Conservation (phyloP, 2,113 vertebrate genomes). For the Octodon degus region DNA sequence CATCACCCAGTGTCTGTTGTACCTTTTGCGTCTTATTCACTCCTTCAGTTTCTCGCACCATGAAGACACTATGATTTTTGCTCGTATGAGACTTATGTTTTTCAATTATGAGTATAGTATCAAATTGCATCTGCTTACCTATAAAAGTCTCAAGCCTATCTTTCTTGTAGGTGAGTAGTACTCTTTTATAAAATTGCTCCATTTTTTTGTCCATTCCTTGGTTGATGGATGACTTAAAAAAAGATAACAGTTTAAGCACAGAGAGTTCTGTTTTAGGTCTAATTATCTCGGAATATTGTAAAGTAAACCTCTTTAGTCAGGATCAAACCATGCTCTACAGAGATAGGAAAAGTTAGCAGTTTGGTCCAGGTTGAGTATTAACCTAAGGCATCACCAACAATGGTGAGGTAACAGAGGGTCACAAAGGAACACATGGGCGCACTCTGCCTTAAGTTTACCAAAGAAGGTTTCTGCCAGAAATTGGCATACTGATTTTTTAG, state of each 20-base stretch:
- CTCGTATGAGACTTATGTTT: too few relatives aligned
- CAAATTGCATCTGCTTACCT: too few relatives aligned
- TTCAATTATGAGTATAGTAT: too few relatives aligned
- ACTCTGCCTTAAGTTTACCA: not conserved
- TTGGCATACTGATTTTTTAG: too few relatives aligned
- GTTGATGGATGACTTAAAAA: not conserved
- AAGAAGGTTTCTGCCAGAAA: not conserved
- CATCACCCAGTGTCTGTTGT: too few relatives aligned
- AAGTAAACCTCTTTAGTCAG: not conserved
- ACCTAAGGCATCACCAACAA: accelerated
- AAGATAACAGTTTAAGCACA: not conserved
- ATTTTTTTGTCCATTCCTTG: too few relatives aligned
- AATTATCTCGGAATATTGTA: not conserved
- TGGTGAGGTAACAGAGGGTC: accelerated
- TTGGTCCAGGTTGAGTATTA: not conserved
- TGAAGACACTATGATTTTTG: too few relatives aligned
- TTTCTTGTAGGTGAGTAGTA: too few relatives aligned
- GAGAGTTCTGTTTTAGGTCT: not conserved
- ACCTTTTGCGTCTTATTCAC: too few relatives aligned
- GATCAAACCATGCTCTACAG: not conserved
- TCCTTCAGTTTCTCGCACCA: too few relatives aligned
- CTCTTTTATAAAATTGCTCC: too few relatives aligned
- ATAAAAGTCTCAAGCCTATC: too few relatives aligned
- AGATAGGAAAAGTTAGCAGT: not conserved
- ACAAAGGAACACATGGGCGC: not conserved